Percentiles rank a stretch among this genome's conserved stretches.
phyloP scores from a whole-genome alignment of 1,140 invertebrate species.

The Euwallacea fornicatus region DNA sequence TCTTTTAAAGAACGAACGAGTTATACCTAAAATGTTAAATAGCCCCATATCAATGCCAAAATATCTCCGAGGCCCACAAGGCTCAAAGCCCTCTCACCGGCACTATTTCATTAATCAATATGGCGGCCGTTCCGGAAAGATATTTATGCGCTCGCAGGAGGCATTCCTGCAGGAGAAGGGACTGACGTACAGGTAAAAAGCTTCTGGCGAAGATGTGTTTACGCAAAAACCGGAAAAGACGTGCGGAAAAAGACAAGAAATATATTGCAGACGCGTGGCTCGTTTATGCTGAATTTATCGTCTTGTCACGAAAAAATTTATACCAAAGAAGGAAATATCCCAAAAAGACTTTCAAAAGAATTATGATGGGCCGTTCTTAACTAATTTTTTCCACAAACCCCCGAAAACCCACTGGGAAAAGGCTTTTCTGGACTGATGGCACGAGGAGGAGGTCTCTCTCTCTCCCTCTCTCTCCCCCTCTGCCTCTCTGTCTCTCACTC shows the following conservation, averaged over 20 bases:
- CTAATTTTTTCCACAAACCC: too few relatives aligned
- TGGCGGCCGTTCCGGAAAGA: slow-evolving; percentile 30
- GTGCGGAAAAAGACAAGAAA: slow-evolving; percentile 28
- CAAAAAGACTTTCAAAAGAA: too few relatives aligned
- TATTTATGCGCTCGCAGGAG: slow-evolving; percentile 36
- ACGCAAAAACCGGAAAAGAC: slow-evolving; percentile 30
- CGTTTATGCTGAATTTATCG: too few relatives aligned
- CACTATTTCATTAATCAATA: slow-evolving; percentile 39
- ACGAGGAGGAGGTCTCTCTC: too few relatives aligned
- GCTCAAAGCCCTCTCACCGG: slow-evolving; percentile 24
- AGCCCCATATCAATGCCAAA: slow-evolving; percentile 36
- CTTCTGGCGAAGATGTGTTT: slow-evolving; percentile 31
- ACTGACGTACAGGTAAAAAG: slow-evolving; percentile 32
- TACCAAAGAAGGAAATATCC: too few relatives aligned
- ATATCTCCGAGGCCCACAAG: slow-evolving; percentile 31
- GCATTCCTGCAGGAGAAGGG: slow-evolving; percentile 28
- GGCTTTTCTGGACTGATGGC: too few relatives aligned
- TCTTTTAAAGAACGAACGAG: slow-evolving; percentile 5
- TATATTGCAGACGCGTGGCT: background rate
- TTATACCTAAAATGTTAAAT: slow-evolving; percentile 33
- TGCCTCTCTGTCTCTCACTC: too few relatives aligned
- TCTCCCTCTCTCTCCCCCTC: too few relatives aligned
- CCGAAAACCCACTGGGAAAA: too few relatives aligned
- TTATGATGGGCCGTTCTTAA: too few relatives aligned
- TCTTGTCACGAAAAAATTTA: too few relatives aligned